Evolutionary conservation across 2,113 vertebrate genomes (phyloP), one percentile per base, ranked within the genome.

Genomic region (Heterocephalus glaber): DNA sequence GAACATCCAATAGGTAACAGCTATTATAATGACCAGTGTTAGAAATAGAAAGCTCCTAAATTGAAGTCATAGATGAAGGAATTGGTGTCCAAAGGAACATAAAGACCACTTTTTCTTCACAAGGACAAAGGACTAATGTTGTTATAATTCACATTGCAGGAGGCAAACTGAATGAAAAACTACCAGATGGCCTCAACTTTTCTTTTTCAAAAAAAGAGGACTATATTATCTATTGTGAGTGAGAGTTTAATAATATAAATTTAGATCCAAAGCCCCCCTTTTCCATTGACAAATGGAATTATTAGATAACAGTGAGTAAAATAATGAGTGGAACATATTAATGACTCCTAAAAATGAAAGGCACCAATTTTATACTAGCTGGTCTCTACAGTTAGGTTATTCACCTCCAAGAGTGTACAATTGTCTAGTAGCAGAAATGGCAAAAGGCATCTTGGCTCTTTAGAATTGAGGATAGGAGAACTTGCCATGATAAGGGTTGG

Each of bases 251-350:
- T 80, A 4, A 60, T 76, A 20, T 44, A 79, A 54, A 19, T 58
- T 80, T 86, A 74, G 20, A 47, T 68, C 88, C 93, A 47, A 79
- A 81, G 35, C 14, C 60, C 74, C 38, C 4, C 56, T 95, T 96
- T 82, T 82, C n/a, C 26, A 54, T 41, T 66, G 41, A 74, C 54
- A 94, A 74, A 81, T 41, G 84, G 20, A 94, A 90, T 72, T 88
- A 61, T 77, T 77, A 94, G 20, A 74, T 80, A 74, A 70, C 89
- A 13, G 9, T 86, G 30, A 90, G 70, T 44, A 94, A 74, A 82
- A 24, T 92, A 41, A 58, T 66, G 14, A 14, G 2, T 54, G 24
- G 22, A 91, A 90, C 88, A 56, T 6, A 68, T 7, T 61, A 26
- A 95, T 5, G 6, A 90, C 20, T 47, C 12, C 80, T 38, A 41